Base-by-base conservation (phyloP, 2,888 invertebrate species). In the Dermolepida albohirtum region DNA sequence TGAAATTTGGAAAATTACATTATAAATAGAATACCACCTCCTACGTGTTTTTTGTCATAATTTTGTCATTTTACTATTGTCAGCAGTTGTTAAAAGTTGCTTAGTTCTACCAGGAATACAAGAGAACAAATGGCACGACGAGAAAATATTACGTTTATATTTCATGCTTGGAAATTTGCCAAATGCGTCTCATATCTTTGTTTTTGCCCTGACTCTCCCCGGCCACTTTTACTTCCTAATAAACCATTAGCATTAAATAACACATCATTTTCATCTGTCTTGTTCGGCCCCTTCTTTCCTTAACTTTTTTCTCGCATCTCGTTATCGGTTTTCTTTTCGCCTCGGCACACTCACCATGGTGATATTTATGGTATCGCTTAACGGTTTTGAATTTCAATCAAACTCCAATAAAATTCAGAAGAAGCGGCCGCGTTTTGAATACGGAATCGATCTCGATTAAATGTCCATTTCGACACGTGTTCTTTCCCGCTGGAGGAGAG, bases 381-480 rank as follows among this genome's bases (percentile, higher is more conserved):
- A 62, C 59, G 59, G 47, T 62, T 62, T 62, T 65, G 65, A 65
- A 65, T 65, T 65, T 65, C 65, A 65, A 65, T 65, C 65, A 52
- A 47, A 54, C 52, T 52, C 54, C 54, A 65, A 65, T 65, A 65
- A 65, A 65, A 65, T 65, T 54, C 65, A 41, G 52, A 40, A 50
- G 64, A 22, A 62, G 47, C 16, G 14, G 27, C 54, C 34, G 52
- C 47, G 54, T 65, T 65, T 65, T 65, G 65, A 65, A 65, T 65
- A 29, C 65, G 54, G 44, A 65, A 65, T 65, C 65, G 54, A 47
- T 34, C 52, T 16, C 52, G 65, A 65, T 65, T 65, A 65, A 65
- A 65, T 54, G 44, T 47, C 54, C 65, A 43, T 54, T 65, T 65
- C 44, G 54, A 62, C 59, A 62, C 59, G 47, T 62, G 59, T 49